Conservation (phyloP, 2,888 invertebrate genomes). For the Machimus atricapillus region DNA sequence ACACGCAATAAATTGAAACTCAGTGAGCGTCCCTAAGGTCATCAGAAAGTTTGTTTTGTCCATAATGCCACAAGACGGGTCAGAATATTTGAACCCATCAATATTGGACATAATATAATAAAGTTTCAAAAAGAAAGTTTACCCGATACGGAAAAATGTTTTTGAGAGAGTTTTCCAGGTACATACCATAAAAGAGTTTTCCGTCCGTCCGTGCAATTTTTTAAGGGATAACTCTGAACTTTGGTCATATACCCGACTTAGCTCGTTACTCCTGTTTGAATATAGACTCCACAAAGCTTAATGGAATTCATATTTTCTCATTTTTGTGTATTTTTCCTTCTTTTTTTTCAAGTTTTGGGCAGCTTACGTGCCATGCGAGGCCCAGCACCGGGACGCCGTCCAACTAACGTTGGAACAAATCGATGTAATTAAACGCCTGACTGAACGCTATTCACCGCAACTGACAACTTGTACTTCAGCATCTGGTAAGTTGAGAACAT, state of each 20-base stretch:
- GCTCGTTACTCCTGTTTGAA: not conserved
- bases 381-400: conserved; percentile 75
- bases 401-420: conserved; percentile 75
- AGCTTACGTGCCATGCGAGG: conserved; percentile 74
- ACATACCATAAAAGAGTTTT: not conserved
- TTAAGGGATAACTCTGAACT: conserved; percentile 1
- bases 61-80: not conserved
- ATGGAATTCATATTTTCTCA: conserved; percentile 30
- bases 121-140: conserved; percentile 6
- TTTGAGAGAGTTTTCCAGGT: not conserved
- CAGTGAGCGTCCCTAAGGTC: not conserved
- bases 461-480: conserved; percentile 72
- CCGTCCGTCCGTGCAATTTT: not conserved
- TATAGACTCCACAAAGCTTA: not conserved
- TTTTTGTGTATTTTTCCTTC: not conserved
- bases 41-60: conserved; percentile 18
- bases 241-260: not conserved
- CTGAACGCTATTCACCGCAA: conserved; percentile 71
- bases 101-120: conserved; percentile 13
- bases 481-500: conserved; percentile 65
- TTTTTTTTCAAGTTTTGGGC: conserved; percentile 72
- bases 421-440: conserved; percentile 74
- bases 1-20: conserved; percentile 15
- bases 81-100: conserved; percentile 16
- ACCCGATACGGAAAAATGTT: not conserved